phyloP scores from a whole-genome alignment of 2,113 vertebrate species.

The Dipodomys spectabilis region DNA sequence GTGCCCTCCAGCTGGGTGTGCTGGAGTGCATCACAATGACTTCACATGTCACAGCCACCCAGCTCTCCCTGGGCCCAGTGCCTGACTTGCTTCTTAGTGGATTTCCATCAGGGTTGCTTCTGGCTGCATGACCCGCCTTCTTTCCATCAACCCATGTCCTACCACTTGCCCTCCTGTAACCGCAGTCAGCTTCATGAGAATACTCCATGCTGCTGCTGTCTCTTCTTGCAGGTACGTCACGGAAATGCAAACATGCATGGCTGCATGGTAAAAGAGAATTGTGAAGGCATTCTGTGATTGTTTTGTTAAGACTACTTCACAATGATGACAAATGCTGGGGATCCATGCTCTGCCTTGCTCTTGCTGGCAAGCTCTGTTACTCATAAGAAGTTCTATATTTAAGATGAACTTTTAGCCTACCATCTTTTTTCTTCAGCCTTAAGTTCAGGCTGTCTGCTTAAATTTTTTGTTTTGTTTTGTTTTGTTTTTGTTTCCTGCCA shows the following conservation, averaged over 20 bases:
- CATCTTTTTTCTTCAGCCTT: neutral
- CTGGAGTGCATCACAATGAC: conserved; percentile 70
- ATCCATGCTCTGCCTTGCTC: neutral
- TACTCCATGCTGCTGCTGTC: conserved; percentile 12
- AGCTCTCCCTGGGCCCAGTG: neutral
- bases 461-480: neutral
- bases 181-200: conserved; percentile 43
- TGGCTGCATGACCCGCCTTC: conserved; percentile 18
- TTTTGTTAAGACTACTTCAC: neutral
- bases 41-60: conserved; percentile 63
- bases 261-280: neutral
- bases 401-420: neutral
- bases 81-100: conserved; percentile 2
- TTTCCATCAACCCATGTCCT: neutral
- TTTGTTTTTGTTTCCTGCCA: conserved; percentile 58
- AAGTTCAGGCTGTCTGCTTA: neutral
- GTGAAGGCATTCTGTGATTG: neutral
- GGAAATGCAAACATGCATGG: neutral
- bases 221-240: conserved; percentile 62
- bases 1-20: neutral
- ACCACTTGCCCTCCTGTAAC: neutral
- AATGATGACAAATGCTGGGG: neutral
- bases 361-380: neutral
- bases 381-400: conserved; percentile 15
- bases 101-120: conserved; percentile 59